A percentile compares a stretch with the other conserved stretches of the same genome.
phyloP scores from a whole-genome alignment of 1,140 invertebrate genomes.

The Littorina saxatilis region DNA sequence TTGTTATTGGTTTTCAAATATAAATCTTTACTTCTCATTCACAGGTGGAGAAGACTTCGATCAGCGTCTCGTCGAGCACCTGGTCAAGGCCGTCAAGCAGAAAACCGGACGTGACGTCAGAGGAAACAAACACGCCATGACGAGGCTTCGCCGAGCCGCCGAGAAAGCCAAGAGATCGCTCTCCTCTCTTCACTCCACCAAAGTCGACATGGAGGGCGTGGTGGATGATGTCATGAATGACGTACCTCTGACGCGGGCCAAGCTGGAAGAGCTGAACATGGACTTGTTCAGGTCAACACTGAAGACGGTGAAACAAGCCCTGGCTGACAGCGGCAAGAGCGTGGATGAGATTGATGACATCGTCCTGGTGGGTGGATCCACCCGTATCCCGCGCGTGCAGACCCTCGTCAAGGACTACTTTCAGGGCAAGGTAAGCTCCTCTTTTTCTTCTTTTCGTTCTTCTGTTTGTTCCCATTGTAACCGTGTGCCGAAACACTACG shows the following conservation, averaged over 20 bases:
- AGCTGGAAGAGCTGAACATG: constrained; percentile 99
- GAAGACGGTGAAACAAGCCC: constrained; percentile 87
- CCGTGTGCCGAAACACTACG: no score
- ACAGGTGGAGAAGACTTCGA: constrained; percentile 98
- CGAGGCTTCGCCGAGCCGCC: constrained; percentile 96
- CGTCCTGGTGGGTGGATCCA: constrained; percentile 98
- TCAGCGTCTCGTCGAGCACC: constrained; percentile 98
- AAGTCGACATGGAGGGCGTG: constrained; percentile 99
- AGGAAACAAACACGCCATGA: constrained; percentile 94
- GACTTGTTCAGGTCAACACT: constrained; percentile 98
- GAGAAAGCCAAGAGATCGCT: constrained; percentile 98
- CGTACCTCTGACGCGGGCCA: constrained; percentile 97
- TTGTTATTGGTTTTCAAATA: no score
- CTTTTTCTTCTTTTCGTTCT: background rate
- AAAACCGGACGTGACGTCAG: constrained; percentile 98
- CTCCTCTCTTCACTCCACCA: constrained; percentile 95
- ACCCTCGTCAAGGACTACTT: constrained; percentile 99
- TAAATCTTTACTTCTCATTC: no score
- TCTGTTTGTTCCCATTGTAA: background rate
- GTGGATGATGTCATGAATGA: constrained; percentile 92
- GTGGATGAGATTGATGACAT: constrained; percentile 99
- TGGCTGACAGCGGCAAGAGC: constrained; percentile 99
- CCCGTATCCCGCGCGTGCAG: constrained; percentile 99
- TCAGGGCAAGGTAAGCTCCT: constrained; percentile 76
- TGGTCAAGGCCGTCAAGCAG: constrained; percentile 98